Conservation (phyloP, 1,140 invertebrate genomes). For the Dinoponera quadriceps region DNA sequence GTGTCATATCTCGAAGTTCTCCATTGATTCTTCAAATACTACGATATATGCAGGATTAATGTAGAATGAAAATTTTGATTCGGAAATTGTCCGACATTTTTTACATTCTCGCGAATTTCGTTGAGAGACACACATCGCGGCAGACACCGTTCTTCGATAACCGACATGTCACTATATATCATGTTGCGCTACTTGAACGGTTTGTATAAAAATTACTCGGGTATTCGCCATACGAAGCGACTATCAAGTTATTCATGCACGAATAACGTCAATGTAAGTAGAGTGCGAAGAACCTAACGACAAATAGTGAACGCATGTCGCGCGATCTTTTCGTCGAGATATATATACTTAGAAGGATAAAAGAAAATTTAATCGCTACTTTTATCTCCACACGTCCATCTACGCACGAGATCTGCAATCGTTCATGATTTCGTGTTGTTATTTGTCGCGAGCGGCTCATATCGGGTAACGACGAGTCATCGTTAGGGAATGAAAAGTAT, state of each 20-base stretch:
- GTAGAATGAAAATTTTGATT: too few relatives aligned
- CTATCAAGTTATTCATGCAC: neutral
- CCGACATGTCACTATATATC: neutral
- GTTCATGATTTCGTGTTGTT: neutral
- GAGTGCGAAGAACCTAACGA: neutral
- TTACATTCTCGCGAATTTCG: constrained; percentile 17
- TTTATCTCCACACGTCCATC: neutral
- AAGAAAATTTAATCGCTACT: neutral
- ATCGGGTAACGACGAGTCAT: neutral
- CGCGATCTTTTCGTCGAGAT: neutral
- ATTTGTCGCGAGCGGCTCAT: neutral
- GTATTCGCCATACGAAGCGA: neutral
- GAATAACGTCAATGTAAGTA: neutral
- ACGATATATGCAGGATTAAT: too few relatives aligned
- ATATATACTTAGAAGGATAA: constrained; percentile 4
- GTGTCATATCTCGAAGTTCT: too few relatives aligned
- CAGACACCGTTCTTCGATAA: neutral
- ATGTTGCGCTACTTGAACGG: neutral
- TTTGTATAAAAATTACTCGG: neutral
- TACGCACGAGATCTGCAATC: neutral
- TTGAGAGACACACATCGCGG: neutral
- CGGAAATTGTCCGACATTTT: neutral
- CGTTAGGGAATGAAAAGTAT: neutral
- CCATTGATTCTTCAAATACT: too few relatives aligned
- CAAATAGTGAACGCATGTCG: neutral